Base-by-base conservation (phyloP, 2,797 vertebrate species). In the Ptychadena robeensis region DNA sequence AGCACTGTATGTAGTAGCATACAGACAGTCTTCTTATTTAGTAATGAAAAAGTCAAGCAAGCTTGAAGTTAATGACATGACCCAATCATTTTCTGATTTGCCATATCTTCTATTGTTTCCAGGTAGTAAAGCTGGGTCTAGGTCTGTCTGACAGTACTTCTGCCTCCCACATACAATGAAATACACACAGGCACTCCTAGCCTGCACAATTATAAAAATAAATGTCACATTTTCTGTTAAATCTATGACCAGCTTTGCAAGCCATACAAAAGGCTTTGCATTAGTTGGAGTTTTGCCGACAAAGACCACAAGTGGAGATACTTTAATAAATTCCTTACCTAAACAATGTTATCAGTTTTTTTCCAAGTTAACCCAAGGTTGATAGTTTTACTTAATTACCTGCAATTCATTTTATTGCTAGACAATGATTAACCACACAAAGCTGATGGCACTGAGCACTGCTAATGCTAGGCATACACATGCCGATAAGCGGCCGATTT, bases 381-480 rank as follows among this genome's bases (percentile, higher is more conserved):
- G 86, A 87, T 85, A 89, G 85, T 14, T 86, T 75, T 48, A 25
- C 44, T 72, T 82, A 64, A 71, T 76, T 89, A 74, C 35, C 79
- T 86, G 40, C 53, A 87, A 85, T 77, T 84, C 73, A 35, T 85
- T 86, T 73, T 78, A 85, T 83, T 86, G 75, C 61, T 61, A 83
- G 87, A 59, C 70, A 87, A 86, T 86, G 79, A 87, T 90, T 89
- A 88, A 88, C 82, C 75, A 35, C 44, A 44, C 75, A 77, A 83
- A 84, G 64, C 74, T 85, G 83, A 85, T 80, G 78, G 32, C 53
- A 80, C 44, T 31, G 34, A 68, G 64, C 64, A 65, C 53, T 71
- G 68, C 74, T 77, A 27, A n/a, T n/a, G n/a, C n/a, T n/a, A n/a
- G n/a, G n/a, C n/a, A n/a, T n/a, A n/a, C n/a, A n/a, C n/a, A n/a